A percentile compares a stretch with the other conserved stretches of the same genome.
These are phyloP conservation scores for Hydriomena furcata DNA, from an alignment of 2,888 invertebrate species.

Conservation along the genomic window DNA sequence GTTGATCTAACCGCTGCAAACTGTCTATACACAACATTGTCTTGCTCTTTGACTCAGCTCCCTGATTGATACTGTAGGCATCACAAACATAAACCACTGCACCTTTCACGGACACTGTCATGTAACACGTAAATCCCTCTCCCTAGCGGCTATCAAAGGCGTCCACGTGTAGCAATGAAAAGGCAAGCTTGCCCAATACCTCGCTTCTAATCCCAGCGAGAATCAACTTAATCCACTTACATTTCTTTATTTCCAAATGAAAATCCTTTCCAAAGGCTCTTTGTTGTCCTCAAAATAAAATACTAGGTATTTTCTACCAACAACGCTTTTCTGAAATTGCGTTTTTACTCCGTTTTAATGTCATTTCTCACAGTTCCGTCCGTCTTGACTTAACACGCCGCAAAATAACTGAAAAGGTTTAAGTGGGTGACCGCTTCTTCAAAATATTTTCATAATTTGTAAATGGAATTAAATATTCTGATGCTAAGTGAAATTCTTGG, in stretches of 20 bases:
- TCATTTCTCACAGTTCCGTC: constrained; percentile 42
- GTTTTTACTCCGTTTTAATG: constrained; percentile 53
- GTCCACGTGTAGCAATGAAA: constrained; percentile 54
- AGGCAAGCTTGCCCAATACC: constrained; percentile 56
- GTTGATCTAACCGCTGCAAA: no score
- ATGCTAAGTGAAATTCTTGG: constrained; percentile 14
- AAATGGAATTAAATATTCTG: no score
- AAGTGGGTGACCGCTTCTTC: constrained; percentile 41
- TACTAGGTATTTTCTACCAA: constrained; percentile 43
- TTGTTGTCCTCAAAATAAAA: constrained; percentile 60
- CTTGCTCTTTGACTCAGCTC: neutral
- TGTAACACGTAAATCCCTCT: constrained; percentile 59
- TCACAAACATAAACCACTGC: constrained; percentile 22
- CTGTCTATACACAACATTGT: no score
- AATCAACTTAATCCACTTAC: constrained; percentile 59
- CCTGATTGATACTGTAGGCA: constrained; percentile 2
- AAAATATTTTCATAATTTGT: constrained; percentile 39
- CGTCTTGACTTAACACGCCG: constrained; percentile 37
- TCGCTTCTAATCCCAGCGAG: constrained; percentile 55
- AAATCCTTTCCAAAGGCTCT: constrained; percentile 59
- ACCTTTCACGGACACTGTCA: constrained; percentile 42
- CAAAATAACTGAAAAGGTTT: constrained; percentile 44
- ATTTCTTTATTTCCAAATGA: constrained; percentile 60
- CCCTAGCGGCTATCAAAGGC: constrained; percentile 60
- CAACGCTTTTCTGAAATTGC: constrained; percentile 50